Base-by-base conservation (phyloP, 2,797 vertebrate genomes). In the Lepilemur ruficaudatus region DNA sequence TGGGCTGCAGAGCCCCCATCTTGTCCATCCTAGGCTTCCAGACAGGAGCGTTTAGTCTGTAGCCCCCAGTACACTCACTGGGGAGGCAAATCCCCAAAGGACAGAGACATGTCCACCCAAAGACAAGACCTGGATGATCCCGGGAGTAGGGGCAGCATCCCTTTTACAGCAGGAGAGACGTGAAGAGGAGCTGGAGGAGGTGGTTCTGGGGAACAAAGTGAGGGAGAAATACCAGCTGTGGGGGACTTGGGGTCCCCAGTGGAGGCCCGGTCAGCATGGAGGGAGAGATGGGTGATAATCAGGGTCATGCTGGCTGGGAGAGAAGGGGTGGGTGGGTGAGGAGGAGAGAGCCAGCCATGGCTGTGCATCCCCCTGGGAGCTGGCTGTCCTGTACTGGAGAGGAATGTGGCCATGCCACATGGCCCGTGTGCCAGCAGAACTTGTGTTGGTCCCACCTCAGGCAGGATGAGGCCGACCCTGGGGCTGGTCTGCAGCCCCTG, bases 191-290 rank as follows among this genome's bases (percentile, higher is more conserved):
- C 8, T 35, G 11, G 86, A 57, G 67, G 10, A 23, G 15, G 5
- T 35, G 28, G 18, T 22, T 38, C 38, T 63, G 30, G 59, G 32
- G 48, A 13, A 38, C 7, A 35, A 35, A 8, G 65, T 32, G 67
- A 13, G 30, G 14, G 75, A 69, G 15, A 22, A 4, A 0, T 5
- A 6, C 30, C 18, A 69, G 28, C 20, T 0, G 0, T 4, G 22
- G 78, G 72, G 73, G 38, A 20, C 41, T 52, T 35, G 7, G 38
- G 59, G 35, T 67, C 12, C 46, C 46, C 0, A 3, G 11, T 30
- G 57, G 59, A 63, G 38, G 20, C 48, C 22, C 0, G 17, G 84
- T 28, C 8, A 17, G 38, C 78, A 43, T 38, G 43, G 28, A 46
- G 20, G 22, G 30, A 41, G 80, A 89, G 28, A 7, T 17, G 11